Conservation (phyloP, 2,888 invertebrate genomes). For the Plebejus melissa region DNA sequence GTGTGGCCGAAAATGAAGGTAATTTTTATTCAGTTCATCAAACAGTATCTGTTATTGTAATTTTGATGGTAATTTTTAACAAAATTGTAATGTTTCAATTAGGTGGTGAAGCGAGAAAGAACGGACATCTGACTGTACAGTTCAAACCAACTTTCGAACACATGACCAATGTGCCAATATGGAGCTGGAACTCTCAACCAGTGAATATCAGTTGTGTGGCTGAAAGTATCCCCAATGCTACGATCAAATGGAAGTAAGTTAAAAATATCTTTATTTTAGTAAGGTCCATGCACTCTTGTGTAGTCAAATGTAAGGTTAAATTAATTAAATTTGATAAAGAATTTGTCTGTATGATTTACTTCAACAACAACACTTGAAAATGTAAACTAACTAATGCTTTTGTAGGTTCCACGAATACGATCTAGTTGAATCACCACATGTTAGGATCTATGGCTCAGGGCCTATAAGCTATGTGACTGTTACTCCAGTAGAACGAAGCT, state of each 20-base stretch:
- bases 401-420: constrained; percentile 72
- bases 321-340: no score
- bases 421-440: constrained; percentile 76
- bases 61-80: neutral
- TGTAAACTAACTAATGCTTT: neutral
- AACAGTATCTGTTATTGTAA: no score
- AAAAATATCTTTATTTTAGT: no score
- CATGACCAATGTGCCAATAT: constrained; percentile 84
- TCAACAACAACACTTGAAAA: no score
- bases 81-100: constrained; percentile 11
- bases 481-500: constrained; percentile 81
- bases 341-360: no score
- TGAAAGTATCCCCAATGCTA: constrained; percentile 94
- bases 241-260: constrained; percentile 88
- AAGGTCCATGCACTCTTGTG: no score
- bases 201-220: constrained; percentile 93
- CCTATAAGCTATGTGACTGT: constrained; percentile 86
- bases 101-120: constrained; percentile 85
- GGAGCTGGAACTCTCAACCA: constrained; percentile 89
- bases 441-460: constrained; percentile 82
- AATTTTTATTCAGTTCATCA: neutral
- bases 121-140: constrained; percentile 90
- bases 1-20: constrained; percentile 88
- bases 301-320: no score
- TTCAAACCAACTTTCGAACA: constrained; percentile 89